Conservation (phyloP, 1,140 invertebrate species). For the Philaenus spumarius region DNA sequence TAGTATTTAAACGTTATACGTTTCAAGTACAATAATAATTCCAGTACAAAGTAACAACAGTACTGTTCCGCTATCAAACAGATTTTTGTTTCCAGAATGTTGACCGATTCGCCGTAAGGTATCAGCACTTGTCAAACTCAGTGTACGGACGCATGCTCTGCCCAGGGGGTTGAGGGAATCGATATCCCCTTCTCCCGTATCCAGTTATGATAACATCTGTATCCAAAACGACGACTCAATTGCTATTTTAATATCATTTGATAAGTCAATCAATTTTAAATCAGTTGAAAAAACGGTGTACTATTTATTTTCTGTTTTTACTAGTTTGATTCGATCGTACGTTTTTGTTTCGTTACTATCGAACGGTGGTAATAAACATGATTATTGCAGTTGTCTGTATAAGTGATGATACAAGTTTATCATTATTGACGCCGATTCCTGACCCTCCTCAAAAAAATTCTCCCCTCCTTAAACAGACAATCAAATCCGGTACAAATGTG, state of each 20-base stretch:
- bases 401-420: conserved; percentile 24
- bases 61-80: no score
- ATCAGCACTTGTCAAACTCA: no score
- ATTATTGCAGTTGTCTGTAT: conserved; percentile 19
- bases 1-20: no score
- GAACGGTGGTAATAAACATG: neutral
- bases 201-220: conserved; percentile 9
- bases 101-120: no score
- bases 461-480: conserved; percentile 12
- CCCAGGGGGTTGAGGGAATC: conserved; percentile 6
- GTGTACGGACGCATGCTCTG: neutral
- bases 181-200: conserved; percentile 1
- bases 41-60: no score
- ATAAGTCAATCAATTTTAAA: no score
- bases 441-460: conserved; percentile 26
- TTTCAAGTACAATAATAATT: no score
- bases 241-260: conserved; percentile 14
- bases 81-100: no score
- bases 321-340: no score
- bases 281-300: no score
- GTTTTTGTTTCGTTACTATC: no score
- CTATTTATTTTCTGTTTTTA: no score
- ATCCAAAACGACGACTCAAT: conserved; percentile 14
- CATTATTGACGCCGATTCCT: conserved; percentile 27
- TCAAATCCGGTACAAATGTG: conserved; percentile 1